Conservation (phyloP, 2,113 vertebrate species). For the Erythrocercus mccallii region DNA sequence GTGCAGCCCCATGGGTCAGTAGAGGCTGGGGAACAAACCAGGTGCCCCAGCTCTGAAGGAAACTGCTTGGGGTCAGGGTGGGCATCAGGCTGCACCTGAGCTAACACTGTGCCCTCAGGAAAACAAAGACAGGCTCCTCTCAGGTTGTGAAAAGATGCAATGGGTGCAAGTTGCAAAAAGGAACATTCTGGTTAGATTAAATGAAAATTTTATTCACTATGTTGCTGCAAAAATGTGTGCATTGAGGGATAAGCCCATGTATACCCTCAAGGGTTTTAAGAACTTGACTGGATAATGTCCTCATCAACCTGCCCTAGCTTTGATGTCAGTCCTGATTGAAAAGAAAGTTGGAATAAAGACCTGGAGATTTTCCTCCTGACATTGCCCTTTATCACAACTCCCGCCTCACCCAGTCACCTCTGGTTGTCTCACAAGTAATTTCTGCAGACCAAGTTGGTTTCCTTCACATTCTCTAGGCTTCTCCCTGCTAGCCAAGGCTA, state of each 20-base stretch:
- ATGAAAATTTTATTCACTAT: neutral
- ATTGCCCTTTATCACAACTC: neutral
- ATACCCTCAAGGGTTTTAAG: neutral
- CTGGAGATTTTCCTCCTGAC: neutral
- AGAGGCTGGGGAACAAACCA: neutral
- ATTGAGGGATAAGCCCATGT: fast-evolving
- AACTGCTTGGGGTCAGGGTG: neutral
- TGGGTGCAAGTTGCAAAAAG: neutral
- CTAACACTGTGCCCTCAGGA: neutral
- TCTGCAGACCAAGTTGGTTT: neutral
- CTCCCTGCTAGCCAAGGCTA: neutral
- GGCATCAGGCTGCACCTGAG: neutral
- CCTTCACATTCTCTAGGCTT: neutral
- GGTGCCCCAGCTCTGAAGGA: neutral
- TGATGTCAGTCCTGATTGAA: neutral
- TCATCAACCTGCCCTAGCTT: neutral
- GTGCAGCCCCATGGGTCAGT: fast-evolving
- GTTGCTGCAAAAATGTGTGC: neutral
- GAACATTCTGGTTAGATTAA: neutral
- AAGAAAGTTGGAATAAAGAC: neutral
- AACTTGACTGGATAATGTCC: neutral
- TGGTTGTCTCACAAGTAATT: neutral
- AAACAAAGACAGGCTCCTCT: neutral
- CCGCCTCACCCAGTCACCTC: neutral
- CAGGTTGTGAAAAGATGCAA: fast-evolving